Evolutionary conservation across 2,113 vertebrate species (phyloP).

Genomic region (Centropus bengalensis): DNA sequence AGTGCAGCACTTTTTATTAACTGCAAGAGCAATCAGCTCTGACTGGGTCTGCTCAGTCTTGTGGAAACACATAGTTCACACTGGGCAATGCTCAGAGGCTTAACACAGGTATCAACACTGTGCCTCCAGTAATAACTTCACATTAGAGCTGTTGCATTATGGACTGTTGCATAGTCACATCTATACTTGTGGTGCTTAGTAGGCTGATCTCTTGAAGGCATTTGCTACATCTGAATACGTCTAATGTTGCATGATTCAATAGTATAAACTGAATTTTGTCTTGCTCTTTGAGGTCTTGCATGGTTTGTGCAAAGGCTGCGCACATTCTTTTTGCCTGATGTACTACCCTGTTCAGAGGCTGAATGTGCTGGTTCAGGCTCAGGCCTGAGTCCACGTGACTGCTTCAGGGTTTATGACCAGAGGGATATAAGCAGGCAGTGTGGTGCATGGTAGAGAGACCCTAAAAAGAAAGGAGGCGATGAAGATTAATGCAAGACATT

Average conservation of each 20-base stretch:
- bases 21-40: constrained; percentile 71
- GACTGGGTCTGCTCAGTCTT: constrained; percentile 70
- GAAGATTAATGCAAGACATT: neutral
- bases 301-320: neutral
- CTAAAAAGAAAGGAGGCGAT: neutral
- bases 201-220: neutral
- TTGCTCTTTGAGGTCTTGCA: neutral
- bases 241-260: neutral
- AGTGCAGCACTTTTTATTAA: constrained; percentile 68
- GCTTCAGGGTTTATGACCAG: neutral
- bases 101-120: constrained; percentile 63
- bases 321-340: neutral
- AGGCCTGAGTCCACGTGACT: neutral
- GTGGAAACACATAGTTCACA: constrained; percentile 71
- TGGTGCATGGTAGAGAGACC: neutral
- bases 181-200: neutral
- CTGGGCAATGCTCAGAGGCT: constrained; percentile 58
- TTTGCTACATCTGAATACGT: neutral
- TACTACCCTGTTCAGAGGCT: neutral
- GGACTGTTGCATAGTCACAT: constrained; percentile 8
- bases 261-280: neutral
- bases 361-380: neutral
- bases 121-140: constrained; percentile 54
- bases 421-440: neutral
- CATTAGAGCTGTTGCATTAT: constrained; percentile 42